Evolutionary conservation across 2,797 vertebrate species (phyloP).

Genomic region (Pangasius larnaudii): DNA sequence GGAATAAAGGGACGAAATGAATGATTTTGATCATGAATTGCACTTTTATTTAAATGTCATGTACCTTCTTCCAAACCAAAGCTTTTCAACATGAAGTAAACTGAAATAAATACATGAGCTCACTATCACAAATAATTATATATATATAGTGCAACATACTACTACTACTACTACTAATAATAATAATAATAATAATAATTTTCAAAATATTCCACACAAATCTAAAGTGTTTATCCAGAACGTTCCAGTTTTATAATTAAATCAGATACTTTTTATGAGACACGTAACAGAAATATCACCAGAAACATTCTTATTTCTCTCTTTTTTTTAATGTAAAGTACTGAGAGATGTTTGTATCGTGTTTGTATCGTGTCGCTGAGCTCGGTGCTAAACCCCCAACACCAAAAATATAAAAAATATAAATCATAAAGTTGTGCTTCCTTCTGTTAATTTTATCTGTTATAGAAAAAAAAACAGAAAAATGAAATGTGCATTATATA

Average conservation of each 20-base stretch:
- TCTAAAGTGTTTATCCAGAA: too few relatives aligned
- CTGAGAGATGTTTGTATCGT: neutral
- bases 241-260: too few relatives aligned
- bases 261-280: neutral
- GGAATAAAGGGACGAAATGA: neutral
- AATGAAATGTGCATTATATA: too few relatives aligned
- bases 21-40: neutral
- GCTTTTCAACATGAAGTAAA: neutral
- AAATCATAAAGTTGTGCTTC: neutral
- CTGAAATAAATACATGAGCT: neutral
- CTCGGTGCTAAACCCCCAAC: neutral
- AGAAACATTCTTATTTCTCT: neutral
- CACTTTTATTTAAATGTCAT: neutral
- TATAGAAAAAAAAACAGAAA: too few relatives aligned
- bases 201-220: too few relatives aligned
- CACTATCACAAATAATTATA: too few relatives aligned
- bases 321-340: too few relatives aligned
- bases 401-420: neutral
- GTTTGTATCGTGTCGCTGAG: neutral
- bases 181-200: too few relatives aligned
- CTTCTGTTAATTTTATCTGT: too few relatives aligned
- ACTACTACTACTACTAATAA: too few relatives aligned
- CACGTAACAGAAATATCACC: too few relatives aligned
- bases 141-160: too few relatives aligned
- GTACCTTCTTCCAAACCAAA: neutral